Base-by-base conservation (phyloP, 1,140 invertebrate species). In the Adelges cooleyi region DNA sequence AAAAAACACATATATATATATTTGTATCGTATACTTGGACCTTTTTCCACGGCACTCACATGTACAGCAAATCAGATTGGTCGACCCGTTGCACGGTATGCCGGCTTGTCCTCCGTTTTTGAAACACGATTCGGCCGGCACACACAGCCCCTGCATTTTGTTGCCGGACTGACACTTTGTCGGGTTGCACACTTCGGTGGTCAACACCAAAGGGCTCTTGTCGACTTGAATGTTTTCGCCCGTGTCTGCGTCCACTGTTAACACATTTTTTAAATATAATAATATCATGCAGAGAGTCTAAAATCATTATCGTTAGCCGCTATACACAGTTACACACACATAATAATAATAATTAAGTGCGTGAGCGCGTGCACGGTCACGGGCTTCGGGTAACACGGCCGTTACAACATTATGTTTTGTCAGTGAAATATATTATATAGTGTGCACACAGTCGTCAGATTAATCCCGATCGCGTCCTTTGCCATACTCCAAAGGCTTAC, bases 141-240 rank as follows among this genome's bases (percentile, higher is more conserved):
- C 54, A 33, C 69, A 70, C 9, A 66, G 38, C n/a, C 69, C 69
- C 65, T 70, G 68, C 17, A 67, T 29, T 38, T 54, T 59, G n/a
- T n/a, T n/a, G 6, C 42, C 49, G 11, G 67, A 33, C 33, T 50
- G 68, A 50, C 69, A 70, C 25, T 62, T 62, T 20, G 22, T 18
- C 10, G 54, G 54, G 27, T 62, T 48, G 17, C 56, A 62, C 40
- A 48, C 56, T 20, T 62, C 56, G 2, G 42, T 33, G 13, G 42
- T 62, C 23, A 62, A 20, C 18, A 62, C 56, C n/a, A 48, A 48
- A 20, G 56, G 56, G 11, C 42, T 62, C 5, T 62, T 62, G 33
- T 23, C 25, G 6, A 46, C 11, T 2, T 46, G 40, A 11, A 15
- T 25, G 17, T 29, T 29, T 17, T 27, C 22, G 23, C 25, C 22